Conservation (phyloP, 1,140 invertebrate species). For the Drosophila pachea region DNA sequence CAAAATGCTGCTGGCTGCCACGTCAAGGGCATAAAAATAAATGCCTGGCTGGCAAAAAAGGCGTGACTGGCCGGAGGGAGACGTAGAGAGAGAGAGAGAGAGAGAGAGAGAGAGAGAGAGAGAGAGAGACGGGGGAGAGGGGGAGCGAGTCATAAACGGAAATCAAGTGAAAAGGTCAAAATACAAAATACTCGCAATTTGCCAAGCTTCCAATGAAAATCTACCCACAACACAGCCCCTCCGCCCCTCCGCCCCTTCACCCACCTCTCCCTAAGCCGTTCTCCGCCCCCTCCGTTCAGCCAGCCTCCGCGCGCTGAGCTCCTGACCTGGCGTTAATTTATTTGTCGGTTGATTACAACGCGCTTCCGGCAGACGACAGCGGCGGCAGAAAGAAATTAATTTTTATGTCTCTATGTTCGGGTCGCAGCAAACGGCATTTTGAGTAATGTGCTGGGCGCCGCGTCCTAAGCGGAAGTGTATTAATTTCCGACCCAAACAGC, state of each 20-base stretch:
- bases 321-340: conserved; percentile 65
- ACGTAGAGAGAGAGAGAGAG: too few species aligned
- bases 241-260: conserved; percentile 15
- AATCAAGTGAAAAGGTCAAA: conserved; percentile 72
- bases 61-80: too few species aligned
- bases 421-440: conserved; percentile 46
- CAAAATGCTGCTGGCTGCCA: conserved; percentile 15
- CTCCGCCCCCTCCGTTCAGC: not conserved
- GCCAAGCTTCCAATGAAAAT: conserved; percentile 34
- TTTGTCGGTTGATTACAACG: conserved; percentile 76
- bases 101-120: not conserved
- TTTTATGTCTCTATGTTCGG: conserved; percentile 63
- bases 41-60: too few species aligned
- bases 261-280: not conserved
- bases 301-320: not conserved
- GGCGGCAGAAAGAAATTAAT: conserved; percentile 69
- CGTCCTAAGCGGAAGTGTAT: conserved; percentile 67
- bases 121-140: conserved; percentile 26
- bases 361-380: conserved; percentile 64
- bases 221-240: not conserved
- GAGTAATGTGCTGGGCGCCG: conserved; percentile 59
- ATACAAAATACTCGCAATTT: conserved; percentile 59
- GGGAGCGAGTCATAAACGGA: conserved; percentile 60
- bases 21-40: conserved; percentile 47
- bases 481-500: conserved; percentile 58